phyloP scores from a whole-genome alignment of 2,888 invertebrate genomes.

The Epinotia bilunana region DNA sequence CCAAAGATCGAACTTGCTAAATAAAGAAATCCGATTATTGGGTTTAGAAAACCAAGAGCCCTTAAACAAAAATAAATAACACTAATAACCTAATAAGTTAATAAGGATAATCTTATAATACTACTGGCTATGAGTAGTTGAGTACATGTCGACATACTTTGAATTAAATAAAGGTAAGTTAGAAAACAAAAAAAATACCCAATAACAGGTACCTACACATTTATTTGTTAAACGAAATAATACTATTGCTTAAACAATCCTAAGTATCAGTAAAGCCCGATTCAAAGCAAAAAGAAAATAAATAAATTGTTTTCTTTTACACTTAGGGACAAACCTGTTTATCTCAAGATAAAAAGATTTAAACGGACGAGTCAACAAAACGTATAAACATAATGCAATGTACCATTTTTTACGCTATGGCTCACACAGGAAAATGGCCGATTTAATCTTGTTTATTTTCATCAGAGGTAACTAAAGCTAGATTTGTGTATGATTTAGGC shows the following conservation, averaged over 20 bases:
- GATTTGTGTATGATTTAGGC: neutral
- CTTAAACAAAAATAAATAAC: neutral
- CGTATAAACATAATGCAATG: slow-evolving; percentile 26
- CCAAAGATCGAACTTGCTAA: too few relatives aligned
- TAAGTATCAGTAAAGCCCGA: neutral
- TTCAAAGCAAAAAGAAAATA: neutral
- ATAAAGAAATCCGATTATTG: neutral
- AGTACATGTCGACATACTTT: neutral
- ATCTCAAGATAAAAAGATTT: slow-evolving; percentile 21
- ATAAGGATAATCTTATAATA: slow-evolving; percentile 1
- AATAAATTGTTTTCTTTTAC: neutral
- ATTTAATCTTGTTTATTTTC: slow-evolving; percentile 9
- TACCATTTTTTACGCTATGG: slow-evolving; percentile 20
- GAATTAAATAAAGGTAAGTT: neutral
- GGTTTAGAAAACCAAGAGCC: neutral
- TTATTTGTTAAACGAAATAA: neutral
- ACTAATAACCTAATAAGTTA: neutral
- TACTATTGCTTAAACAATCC: neutral
- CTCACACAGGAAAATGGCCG: neutral
- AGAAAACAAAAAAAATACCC: neutral
- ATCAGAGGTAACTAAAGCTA: neutral
- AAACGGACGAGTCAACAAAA: slow-evolving; percentile 14
- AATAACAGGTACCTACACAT: neutral
- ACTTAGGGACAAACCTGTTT: slow-evolving; percentile 24
- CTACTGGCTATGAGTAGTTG: neutral